Conservation (phyloP, 2,797 vertebrate species). For the Propithecus perrieri region DNA sequence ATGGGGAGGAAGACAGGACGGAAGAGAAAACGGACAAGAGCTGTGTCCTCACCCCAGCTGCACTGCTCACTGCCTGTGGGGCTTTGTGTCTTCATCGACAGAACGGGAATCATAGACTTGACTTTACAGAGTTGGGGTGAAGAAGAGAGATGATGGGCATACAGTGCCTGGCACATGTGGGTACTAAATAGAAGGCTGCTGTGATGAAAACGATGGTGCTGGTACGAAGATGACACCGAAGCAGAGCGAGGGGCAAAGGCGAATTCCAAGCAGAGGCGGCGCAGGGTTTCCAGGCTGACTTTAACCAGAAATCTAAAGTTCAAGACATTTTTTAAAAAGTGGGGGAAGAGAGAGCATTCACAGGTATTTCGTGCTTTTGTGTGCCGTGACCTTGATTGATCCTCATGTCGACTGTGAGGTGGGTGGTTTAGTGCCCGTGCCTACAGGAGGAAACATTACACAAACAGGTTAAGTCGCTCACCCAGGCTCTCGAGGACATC, state of each 20-base stretch:
- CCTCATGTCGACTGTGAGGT: background rate
- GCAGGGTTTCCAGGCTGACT: background rate
- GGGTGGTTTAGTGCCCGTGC: background rate
- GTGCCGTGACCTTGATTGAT: background rate
- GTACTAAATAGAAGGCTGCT: background rate
- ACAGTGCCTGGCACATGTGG: background rate
- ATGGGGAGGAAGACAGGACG: background rate
- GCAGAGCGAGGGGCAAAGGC: background rate
- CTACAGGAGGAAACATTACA: background rate
- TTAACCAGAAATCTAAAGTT: background rate
- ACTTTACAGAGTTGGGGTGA: background rate
- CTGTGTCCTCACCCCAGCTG: no score
- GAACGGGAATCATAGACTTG: background rate
- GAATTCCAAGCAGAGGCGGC: background rate
- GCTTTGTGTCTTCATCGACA: background rate
- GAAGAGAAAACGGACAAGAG: background rate
- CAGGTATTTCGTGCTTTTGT: background rate
- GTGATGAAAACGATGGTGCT: no score
- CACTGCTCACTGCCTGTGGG: background rate
- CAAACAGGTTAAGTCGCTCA: background rate
- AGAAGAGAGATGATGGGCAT: background rate
- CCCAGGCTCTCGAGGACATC: background rate
- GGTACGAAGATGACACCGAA: background rate
- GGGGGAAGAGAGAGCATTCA: background rate
- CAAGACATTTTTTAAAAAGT: background rate